phyloP scores from a whole-genome alignment of 1,140 invertebrate species.

The Temnothorax curvispinosus region DNA sequence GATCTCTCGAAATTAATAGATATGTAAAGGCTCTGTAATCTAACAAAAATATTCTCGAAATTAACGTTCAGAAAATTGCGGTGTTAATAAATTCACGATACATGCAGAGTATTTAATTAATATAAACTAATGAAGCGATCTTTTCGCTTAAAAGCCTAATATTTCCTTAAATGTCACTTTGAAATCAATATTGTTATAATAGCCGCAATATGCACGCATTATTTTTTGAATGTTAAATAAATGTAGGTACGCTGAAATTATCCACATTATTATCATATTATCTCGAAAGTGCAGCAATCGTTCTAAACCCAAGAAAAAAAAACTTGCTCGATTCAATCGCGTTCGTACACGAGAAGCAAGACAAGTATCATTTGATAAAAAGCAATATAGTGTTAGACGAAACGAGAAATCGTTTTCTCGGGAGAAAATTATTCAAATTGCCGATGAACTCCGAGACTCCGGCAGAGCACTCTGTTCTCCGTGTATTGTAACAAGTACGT shows the following conservation, averaged over 20 bases:
- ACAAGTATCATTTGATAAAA: conserved; percentile 55
- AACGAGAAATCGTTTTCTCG: conserved; percentile 74
- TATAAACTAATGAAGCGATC: neutral
- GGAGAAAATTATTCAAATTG: conserved; percentile 83
- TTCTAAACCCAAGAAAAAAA: conserved; percentile 41
- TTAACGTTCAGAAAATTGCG: too few species aligned
- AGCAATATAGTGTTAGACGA: conserved; percentile 75
- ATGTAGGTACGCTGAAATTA: neutral
- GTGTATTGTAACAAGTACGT: conserved; percentile 72
- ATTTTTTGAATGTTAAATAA: neutral
- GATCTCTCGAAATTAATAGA: too few species aligned
- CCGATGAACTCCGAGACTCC: conserved; percentile 67
- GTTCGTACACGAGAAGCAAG: conserved; percentile 52
- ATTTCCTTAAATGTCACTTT: neutral
- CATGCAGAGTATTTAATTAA: neutral
- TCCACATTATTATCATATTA: neutral
- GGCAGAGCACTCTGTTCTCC: conserved; percentile 53
- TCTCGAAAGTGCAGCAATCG: neutral
- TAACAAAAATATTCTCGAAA: too few species aligned
- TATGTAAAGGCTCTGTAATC: too few species aligned
- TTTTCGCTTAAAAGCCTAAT: neutral
- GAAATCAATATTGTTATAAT: neutral
- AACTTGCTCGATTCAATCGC: conserved; percentile 28
- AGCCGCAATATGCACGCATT: neutral
- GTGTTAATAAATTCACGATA: neutral